These are phyloP conservation scores for Hybos culiciformis DNA, from an alignment of 2,888 invertebrate species.

Conservation along the genomic window DNA sequence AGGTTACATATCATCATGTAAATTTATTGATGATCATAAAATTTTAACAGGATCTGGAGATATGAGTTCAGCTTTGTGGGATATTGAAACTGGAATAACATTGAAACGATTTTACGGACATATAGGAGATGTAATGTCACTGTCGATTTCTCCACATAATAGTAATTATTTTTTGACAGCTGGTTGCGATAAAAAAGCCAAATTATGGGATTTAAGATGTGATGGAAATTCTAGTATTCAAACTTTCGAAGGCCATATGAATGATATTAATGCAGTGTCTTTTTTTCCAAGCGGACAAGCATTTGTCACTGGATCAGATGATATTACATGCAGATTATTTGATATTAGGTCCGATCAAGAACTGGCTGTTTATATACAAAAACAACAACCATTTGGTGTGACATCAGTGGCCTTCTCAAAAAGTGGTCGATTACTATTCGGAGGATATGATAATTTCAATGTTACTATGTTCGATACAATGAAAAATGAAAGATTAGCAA, in stretches of 20 bases:
- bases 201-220: constrained; percentile 96
- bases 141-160: constrained; percentile 89
- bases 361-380: constrained; percentile 96
- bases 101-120: constrained; percentile 94
- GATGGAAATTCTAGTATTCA: constrained; percentile 93
- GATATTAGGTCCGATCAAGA: constrained; percentile 98
- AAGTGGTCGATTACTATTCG: constrained; percentile 81
- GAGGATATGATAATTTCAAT: constrained; percentile 98
- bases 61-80: constrained; percentile 98
- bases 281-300: constrained; percentile 94
- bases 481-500: constrained; percentile 84
- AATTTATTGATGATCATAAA: constrained; percentile 90
- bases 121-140: constrained; percentile 96
- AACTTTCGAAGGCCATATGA: constrained; percentile 97
- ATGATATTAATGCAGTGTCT: constrained; percentile 96
- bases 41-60: constrained; percentile 96
- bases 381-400: constrained; percentile 98
- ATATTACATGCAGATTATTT: constrained; percentile 95
- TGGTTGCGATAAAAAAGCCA: constrained; percentile 94
- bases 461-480: constrained; percentile 99
- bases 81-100: constrained; percentile 96
- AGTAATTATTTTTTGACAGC: constrained; percentile 95
- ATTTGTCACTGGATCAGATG: constrained; percentile 96
- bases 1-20: constrained; percentile 94
- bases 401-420: constrained; percentile 94